Evolutionary conservation across 2,888 invertebrate species (phyloP).

Genomic region (Marasmarcha lunaedactyla): DNA sequence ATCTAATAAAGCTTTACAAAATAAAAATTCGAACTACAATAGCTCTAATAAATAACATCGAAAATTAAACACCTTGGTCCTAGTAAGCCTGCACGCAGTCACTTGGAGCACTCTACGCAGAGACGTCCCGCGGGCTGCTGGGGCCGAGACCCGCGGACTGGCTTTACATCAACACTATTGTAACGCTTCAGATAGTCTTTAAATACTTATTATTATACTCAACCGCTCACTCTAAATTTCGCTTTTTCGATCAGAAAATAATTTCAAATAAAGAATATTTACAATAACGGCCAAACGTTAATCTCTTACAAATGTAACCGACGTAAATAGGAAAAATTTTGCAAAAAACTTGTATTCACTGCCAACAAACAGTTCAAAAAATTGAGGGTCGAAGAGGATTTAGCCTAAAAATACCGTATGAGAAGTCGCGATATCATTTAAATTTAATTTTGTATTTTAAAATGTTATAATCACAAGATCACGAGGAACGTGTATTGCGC

Average conservation of each 20-base stretch:
- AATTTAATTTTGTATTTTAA: constrained; percentile 43
- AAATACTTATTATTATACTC: constrained; percentile 25
- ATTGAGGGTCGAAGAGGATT: constrained; percentile 42
- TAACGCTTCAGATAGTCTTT: constrained; percentile 42
- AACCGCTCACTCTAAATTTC: constrained; percentile 42
- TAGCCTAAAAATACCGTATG: constrained; percentile 65
- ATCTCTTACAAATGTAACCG: constrained; percentile 64
- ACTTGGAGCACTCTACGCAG: no score
- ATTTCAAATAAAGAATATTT: constrained; percentile 55
- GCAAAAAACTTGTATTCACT: constrained; percentile 54
- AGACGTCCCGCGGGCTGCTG: no score
- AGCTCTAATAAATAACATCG: constrained; percentile 11
- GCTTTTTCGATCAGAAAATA: constrained; percentile 45
- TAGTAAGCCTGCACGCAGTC: no score
- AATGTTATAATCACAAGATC: constrained; percentile 69
- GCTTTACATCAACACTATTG: constrained; percentile 30
- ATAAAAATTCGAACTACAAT: constrained; percentile 10
- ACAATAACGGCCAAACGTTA: constrained; percentile 61
- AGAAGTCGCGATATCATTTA: constrained; percentile 48
- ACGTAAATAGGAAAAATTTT: constrained; percentile 67
- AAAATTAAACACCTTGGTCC: constrained; percentile 7
- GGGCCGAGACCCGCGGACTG: constrained; percentile 22
- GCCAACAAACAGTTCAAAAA: constrained; percentile 56
- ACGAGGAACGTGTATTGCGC: constrained; percentile 69
- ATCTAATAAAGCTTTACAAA: constrained; percentile 11